phyloP scores from a whole-genome alignment of 2,797 vertebrate genomes.

The Trematomus bernacchii region DNA sequence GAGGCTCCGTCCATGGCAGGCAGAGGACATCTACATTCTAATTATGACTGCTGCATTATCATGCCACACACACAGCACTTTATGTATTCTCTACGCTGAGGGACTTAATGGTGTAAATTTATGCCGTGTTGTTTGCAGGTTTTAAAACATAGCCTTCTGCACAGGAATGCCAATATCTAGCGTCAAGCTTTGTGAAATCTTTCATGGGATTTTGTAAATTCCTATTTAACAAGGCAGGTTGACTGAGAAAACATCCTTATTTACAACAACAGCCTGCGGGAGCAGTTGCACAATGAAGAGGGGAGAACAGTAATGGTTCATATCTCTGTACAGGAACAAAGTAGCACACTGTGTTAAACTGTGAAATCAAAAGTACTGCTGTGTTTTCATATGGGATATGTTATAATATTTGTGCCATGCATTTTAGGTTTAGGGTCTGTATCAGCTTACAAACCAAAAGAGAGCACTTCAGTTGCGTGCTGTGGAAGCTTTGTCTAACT shows the following conservation, averaged over 20 bases:
- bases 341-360: constrained; percentile 30
- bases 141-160: constrained; percentile 46
- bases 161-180: constrained; percentile 52
- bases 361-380: constrained; percentile 18
- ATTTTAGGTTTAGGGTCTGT: constrained; percentile 8
- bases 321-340: constrained; percentile 5
- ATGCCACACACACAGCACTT: constrained; percentile 58
- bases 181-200: constrained; percentile 54
- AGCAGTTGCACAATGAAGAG: constrained; percentile 25
- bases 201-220: constrained; percentile 63
- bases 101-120: constrained; percentile 61
- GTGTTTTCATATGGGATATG: constrained; percentile 30
- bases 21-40: constrained; percentile 58
- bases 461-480: not conserved
- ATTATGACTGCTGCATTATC: constrained; percentile 57
- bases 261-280: constrained; percentile 54
- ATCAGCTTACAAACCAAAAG: constrained; percentile 14
- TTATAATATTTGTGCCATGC: constrained; percentile 37
- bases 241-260: constrained; percentile 61
- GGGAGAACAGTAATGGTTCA: constrained; percentile 36
- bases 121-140: constrained; percentile 60
- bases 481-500: constrained; percentile 24
- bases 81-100: constrained; percentile 45
- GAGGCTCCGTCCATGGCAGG: constrained; percentile 43
- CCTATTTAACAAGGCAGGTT: constrained; percentile 65